Conservation (phyloP, 2,888 invertebrate genomes). For the Hemithea aestivaria region DNA sequence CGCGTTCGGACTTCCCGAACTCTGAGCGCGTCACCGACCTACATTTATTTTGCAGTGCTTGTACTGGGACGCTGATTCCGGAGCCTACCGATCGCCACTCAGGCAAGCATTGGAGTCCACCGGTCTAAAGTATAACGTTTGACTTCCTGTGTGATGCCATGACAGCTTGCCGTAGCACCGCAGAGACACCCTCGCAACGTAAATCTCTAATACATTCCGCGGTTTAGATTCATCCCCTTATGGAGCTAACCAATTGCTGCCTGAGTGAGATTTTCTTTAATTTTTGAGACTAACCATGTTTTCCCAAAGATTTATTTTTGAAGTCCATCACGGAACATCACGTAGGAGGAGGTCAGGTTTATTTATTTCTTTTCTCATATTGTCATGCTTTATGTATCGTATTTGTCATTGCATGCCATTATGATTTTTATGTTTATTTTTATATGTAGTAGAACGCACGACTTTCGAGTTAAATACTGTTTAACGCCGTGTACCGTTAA, state of each 20-base stretch:
- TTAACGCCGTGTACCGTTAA: conserved; percentile 37
- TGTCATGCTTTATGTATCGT: conserved; percentile 65
- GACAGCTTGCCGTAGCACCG: conserved; percentile 64
- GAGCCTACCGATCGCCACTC: conserved; percentile 86
- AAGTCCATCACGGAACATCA: conserved; percentile 64
- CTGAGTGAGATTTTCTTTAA: conserved; percentile 73
- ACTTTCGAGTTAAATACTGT: conserved; percentile 35
- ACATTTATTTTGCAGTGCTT: conserved; percentile 87
- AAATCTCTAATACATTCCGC: conserved; percentile 29
- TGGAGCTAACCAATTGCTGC: conserved; percentile 76
- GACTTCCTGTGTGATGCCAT: conserved; percentile 74
- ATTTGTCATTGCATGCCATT: conserved; percentile 70
- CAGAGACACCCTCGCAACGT: conserved; percentile 32
- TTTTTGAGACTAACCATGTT: conserved; percentile 58
- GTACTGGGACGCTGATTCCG: conserved; percentile 84
- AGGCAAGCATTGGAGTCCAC: conserved; percentile 84
- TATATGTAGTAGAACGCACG: conserved; percentile 50
- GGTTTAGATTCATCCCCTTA: conserved; percentile 36
- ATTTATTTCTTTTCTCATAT: conserved; percentile 48
- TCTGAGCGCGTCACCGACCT: conserved; percentile 73
- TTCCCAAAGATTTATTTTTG: conserved; percentile 74
- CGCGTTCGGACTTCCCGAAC: conserved; percentile 64
- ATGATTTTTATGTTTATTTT: conserved; percentile 52
- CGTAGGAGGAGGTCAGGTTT: conserved; percentile 30
- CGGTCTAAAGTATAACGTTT: conserved; percentile 77